A percentile compares a stretch with the other conserved stretches of the same genome.
Conservation (phyloP, 2,113 vertebrate genomes). For the Tautogolabrus adspersus region DNA sequence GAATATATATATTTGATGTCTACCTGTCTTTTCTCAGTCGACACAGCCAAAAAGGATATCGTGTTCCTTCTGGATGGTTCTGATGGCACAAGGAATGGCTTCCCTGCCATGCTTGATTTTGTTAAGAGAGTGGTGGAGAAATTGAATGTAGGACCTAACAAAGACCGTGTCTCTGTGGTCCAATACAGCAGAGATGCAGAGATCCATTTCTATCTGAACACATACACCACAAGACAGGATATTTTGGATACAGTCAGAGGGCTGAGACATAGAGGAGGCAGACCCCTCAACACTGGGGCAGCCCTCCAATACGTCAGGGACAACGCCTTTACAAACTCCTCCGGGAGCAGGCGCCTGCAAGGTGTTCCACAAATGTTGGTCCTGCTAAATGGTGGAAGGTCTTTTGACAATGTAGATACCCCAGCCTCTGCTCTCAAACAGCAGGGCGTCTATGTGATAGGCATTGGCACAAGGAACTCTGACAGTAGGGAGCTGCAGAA, state of each 20-base stretch:
- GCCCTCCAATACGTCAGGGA: slow-evolving; percentile 77
- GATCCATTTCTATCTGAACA: slow-evolving; percentile 72
- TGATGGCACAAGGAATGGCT: slow-evolving; percentile 62
- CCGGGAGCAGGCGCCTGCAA: slow-evolving; percentile 63
- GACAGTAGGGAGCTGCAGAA: slow-evolving; percentile 50
- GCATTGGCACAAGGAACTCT: slow-evolving; percentile 60
- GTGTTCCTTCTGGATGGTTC: slow-evolving; percentile 81
- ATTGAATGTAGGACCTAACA: slow-evolving; percentile 46
- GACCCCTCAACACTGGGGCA: slow-evolving; percentile 82
- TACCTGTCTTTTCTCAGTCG: slow-evolving; percentile 24
- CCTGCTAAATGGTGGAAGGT: slow-evolving; percentile 57
- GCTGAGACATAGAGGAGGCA: slow-evolving; percentile 62
- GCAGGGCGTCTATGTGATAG: slow-evolving; percentile 47
- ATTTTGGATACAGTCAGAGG: slow-evolving; percentile 57
- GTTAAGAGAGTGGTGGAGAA: slow-evolving; percentile 50
- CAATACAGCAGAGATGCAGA: slow-evolving; percentile 71
- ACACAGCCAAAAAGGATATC: slow-evolving; percentile 68
- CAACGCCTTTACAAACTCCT: slow-evolving; percentile 58
- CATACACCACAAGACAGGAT: slow-evolving; percentile 36
- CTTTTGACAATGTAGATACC: slow-evolving; percentile 56
- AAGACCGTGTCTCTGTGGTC: slow-evolving; percentile 69
- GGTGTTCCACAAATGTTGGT: slow-evolving; percentile 83
- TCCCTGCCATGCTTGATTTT: slow-evolving; percentile 50
- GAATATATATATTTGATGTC: not conserved
- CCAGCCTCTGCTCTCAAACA: slow-evolving; percentile 64